These are phyloP conservation scores for Euzophera pinguis DNA, from an alignment of 2,888 invertebrate genomes.

Conservation along the genomic window DNA sequence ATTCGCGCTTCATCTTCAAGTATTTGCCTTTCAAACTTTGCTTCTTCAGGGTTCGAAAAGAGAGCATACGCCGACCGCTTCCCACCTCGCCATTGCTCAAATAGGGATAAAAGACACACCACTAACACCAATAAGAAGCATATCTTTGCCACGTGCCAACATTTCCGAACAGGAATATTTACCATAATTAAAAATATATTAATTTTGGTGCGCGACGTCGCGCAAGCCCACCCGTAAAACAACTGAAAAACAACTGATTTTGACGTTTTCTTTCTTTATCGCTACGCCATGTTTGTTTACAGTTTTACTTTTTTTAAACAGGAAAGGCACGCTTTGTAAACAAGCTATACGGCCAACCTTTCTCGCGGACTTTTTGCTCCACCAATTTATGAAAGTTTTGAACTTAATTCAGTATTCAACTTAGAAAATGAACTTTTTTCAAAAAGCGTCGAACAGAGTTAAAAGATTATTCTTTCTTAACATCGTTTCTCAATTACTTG, in stretches of 20 bases:
- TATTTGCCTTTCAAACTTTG: slow-evolving; percentile 73
- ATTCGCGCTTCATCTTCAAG: slow-evolving; percentile 82
- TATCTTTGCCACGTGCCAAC: slow-evolving; percentile 57
- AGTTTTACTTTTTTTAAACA: slow-evolving; percentile 51
- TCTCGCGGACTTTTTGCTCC: too few relatives aligned
- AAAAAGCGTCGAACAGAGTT: too few relatives aligned
- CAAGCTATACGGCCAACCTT: slow-evolving; percentile 42
- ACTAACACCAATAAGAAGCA: slow-evolving; percentile 49
- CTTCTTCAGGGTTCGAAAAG: slow-evolving; percentile 24
- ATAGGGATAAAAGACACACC: slow-evolving; percentile 51
- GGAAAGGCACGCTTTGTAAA: slow-evolving; percentile 77
- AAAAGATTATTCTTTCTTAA: too few relatives aligned
- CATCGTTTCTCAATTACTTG: too few relatives aligned
- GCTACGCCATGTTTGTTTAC: slow-evolving; percentile 52
- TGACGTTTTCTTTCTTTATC: slow-evolving; percentile 37
- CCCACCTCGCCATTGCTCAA: slow-evolving; percentile 69
- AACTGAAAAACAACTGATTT: slow-evolving; percentile 48
- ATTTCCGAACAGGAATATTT: slow-evolving; percentile 62
- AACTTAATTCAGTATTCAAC: too few relatives aligned
- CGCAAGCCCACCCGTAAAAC: slow-evolving; percentile 35
- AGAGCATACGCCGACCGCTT: slow-evolving; percentile 43
- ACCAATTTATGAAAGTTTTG: too few relatives aligned
- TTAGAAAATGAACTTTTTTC: too few relatives aligned
- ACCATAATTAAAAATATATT: slow-evolving; percentile 42
- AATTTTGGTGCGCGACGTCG: slow-evolving; percentile 13